These are phyloP conservation scores for Lytechinus pictus DNA, from an alignment of 35 echinoderm and acorn worm genomes.

Conservation along the genomic window DNA sequence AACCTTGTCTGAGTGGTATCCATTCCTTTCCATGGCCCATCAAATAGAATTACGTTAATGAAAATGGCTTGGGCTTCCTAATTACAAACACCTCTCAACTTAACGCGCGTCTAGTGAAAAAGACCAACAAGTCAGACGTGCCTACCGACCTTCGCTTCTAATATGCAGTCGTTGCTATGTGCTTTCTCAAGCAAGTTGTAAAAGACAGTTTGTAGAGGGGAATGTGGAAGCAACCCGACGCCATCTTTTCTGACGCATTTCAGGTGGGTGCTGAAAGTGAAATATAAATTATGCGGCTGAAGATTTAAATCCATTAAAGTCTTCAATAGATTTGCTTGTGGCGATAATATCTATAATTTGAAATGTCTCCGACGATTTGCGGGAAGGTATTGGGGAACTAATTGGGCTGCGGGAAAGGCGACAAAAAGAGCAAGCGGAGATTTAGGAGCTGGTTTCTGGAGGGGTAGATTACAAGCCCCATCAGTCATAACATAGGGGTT, in stretches of 20 bases:
- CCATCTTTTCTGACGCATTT: conserved; percentile 10
- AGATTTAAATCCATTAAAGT: conserved; percentile 48
- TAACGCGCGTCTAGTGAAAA: conserved; percentile 49
- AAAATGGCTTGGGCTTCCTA: conserved; percentile 54
- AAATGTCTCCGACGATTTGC: conserved; percentile 54
- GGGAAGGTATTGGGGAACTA: conserved; percentile 50
- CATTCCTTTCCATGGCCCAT: neutral
- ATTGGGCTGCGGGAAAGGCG: conserved; percentile 41
- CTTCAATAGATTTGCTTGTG: conserved; percentile 54
- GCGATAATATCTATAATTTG: conserved; percentile 55
- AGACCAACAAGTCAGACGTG: conserved; percentile 35
- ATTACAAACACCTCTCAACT: conserved; percentile 50
- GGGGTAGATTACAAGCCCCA: conserved; percentile 45
- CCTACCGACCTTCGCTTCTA: neutral
- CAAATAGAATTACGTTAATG: conserved; percentile 56
- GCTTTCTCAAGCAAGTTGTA: neutral
- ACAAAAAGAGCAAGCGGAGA: conserved; percentile 52
- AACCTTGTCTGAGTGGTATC: neutral
- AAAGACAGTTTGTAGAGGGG: neutral
- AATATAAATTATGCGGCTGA: conserved; percentile 34
- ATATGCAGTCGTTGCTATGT: conserved; percentile 26
- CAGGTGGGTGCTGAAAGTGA: neutral
- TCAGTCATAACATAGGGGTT: conserved; percentile 38
- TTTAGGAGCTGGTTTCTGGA: conserved; percentile 41
- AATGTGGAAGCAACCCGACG: neutral